Conservation (phyloP, 2,888 invertebrate species). For the Dione juno region DNA sequence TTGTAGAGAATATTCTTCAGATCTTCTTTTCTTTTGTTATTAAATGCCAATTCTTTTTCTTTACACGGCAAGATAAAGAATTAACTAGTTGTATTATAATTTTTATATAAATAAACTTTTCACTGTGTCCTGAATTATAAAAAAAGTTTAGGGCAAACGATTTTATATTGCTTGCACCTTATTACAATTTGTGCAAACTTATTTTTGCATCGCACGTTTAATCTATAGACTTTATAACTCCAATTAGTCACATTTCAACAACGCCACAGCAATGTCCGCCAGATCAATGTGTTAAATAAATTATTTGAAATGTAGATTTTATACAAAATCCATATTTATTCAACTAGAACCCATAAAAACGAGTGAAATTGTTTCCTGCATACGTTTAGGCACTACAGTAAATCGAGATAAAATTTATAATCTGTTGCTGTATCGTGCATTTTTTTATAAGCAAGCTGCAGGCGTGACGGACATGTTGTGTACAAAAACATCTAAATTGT, state of each 20-base stretch:
- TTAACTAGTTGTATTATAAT: no score
- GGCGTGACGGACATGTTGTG: constrained; percentile 17
- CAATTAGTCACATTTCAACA: not conserved
- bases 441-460: not conserved
- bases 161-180: no score
- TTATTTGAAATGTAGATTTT: not conserved
- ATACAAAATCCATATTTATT: not conserved
- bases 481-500: constrained; percentile 8
- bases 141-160: no score
- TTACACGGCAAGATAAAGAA: no score
- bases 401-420: constrained; percentile 1
- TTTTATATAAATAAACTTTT: no score
- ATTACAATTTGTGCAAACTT: no score
- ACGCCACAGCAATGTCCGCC: not conserved
- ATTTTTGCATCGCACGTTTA: no score
- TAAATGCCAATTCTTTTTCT: no score
- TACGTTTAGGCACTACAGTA: not conserved
- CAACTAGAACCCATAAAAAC: constrained; percentile 1
- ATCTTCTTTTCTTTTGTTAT: no score
- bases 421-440: not conserved
- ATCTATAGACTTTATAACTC: no score
- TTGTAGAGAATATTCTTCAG: no score
- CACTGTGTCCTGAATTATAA: no score
- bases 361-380: not conserved
- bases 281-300: constrained; percentile 1